Base-by-base conservation (phyloP, 2,888 invertebrate genomes). In the Mimumesa dahlbomi region DNA sequence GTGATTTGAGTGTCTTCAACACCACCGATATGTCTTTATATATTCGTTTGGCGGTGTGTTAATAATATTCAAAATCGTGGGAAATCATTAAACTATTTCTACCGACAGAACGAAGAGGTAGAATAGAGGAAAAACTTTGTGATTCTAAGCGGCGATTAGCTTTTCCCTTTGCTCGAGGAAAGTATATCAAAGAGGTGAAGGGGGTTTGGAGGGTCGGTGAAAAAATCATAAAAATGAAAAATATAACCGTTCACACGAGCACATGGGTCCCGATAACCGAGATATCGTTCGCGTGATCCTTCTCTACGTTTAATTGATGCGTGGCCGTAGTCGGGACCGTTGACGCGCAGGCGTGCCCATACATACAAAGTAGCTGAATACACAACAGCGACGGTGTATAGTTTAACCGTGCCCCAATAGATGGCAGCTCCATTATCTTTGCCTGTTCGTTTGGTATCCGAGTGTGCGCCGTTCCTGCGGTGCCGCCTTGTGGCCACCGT, bases 361-460 rank as follows among this genome's bases (percentile, higher is more conserved):
- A 59, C 69, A 71, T 71, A 72, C 62, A 71, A 69, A 82, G 66
- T 77, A 69, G 46, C 5, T 18, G 66, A 74, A 61, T 67, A 79
- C 75, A 68, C 43, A 40, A 73, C 68, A 67, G 77, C 81, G 73
- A 77, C 77, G 76, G 62, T 45, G 77, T 73, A 73, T 84, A 82
- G 81, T 87, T 85, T 86, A 83, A 77, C 75, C 81, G 79, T 76
- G 56, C 48, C 66, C 87, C 89, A 82, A 88, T 83, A 89, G 89
- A 89, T 89, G 89, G 89, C 89, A 84, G 87, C 87, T 87, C 84
- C 81, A 86, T 87, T 88, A 87, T 88, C 88, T 84, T 84, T 78
- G 67, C 78, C 58, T 68, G 79, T 45, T 54, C 66, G 61, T 18
- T 45, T 46, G 21, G 21, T n/a, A 53, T 34, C 11, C 58, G 71